phyloP scores from a whole-genome alignment of 2,113 vertebrate genomes.

The Rhineura floridana region DNA sequence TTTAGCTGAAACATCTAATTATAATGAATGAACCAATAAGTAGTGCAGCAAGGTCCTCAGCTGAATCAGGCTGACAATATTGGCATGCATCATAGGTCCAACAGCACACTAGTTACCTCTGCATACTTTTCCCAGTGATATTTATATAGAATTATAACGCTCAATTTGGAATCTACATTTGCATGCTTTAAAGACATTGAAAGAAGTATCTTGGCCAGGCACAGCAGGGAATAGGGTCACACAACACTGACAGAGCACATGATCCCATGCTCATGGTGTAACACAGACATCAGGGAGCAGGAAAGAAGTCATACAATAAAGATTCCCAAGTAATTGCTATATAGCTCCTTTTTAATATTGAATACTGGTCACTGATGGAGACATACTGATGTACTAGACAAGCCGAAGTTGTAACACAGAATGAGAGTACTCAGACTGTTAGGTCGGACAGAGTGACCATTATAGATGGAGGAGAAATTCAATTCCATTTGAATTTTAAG shows the following conservation, averaged over 20 bases:
- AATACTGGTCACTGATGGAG: not conserved
- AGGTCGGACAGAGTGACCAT: too few relatives aligned
- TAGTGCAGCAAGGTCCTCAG: not conserved
- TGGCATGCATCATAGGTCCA: not conserved
- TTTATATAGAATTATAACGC: not conserved
- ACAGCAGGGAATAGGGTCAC: not conserved
- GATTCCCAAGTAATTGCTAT: not conserved
- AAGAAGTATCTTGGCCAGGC: not conserved
- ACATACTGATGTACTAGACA: not conserved
- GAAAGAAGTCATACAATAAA: not conserved
- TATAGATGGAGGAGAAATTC: too few relatives aligned
- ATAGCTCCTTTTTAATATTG: not conserved
- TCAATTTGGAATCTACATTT: conserved; percentile 20
- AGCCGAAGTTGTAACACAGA: too few relatives aligned
- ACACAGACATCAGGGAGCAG: not conserved
- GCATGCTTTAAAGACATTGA: not conserved
- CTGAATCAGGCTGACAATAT: not conserved
- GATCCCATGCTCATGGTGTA: not conserved
- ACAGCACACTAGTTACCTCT: not conserved
- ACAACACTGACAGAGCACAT: not conserved
- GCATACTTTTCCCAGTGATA: not conserved
- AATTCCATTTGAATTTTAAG: too few relatives aligned
- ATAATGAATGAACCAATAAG: not conserved
- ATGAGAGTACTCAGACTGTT: not conserved
- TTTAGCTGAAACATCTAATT: not conserved